Percentiles rank a stretch among this genome's conserved stretches.
phyloP scores from a whole-genome alignment of 2,888 invertebrate species.

The Seira sanloemensis region DNA sequence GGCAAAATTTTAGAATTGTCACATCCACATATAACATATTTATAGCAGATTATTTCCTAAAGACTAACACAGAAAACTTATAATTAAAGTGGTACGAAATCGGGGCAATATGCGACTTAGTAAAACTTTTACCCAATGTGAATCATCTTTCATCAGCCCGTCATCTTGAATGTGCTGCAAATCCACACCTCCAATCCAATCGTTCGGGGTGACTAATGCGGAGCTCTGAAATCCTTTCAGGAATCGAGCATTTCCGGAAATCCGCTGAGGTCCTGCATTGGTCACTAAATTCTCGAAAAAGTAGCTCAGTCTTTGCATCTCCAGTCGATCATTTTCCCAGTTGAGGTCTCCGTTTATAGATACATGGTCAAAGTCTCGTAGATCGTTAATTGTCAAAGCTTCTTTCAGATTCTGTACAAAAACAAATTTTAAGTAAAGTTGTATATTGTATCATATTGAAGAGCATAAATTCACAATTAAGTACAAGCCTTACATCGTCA shows the following conservation, averaged over 20 bases:
- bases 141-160: constrained; percentile 32
- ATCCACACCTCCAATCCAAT: constrained; percentile 64
- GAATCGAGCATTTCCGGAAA: constrained; percentile 60
- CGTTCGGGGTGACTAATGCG: neutral
- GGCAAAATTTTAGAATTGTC: no score
- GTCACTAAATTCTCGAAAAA: constrained; percentile 61
- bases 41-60: no score
- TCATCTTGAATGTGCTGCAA: constrained; percentile 60
- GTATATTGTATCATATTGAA: no score
- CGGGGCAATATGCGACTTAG: no score
- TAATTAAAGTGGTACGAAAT: no score
- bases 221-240: constrained; percentile 41
- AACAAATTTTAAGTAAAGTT: no score
- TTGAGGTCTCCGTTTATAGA: constrained; percentile 50
- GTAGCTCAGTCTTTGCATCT: constrained; percentile 42
- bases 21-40: no score
- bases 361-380: constrained; percentile 12
- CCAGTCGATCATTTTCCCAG: constrained; percentile 43
- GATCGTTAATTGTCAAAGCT: constrained; percentile 14
- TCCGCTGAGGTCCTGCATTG: constrained; percentile 34
- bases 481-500: constrained; percentile 14
- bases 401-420: neutral
- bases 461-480: neutral
- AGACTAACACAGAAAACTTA: no score
- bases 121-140: neutral